These are phyloP conservation scores for Novumbra hubbsi DNA, from an alignment of 2,797 vertebrate genomes.

Conservation along the genomic window DNA sequence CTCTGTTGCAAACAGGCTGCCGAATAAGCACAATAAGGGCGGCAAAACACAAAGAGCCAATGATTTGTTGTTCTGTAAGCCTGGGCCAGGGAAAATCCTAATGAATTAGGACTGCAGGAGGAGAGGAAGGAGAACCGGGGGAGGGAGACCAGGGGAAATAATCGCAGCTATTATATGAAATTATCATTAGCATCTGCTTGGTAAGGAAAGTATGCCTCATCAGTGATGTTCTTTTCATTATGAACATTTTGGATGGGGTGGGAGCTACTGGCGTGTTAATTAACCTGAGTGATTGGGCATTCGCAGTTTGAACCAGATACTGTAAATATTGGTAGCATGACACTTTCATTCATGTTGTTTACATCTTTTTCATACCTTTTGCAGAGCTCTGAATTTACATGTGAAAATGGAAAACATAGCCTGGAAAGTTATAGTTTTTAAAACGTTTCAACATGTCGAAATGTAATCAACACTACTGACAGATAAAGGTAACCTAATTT, in stretches of 20 bases:
- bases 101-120: conserved; percentile 59
- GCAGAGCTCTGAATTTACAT: no score
- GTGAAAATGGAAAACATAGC: no score
- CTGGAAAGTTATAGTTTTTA: no score
- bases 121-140: conserved; percentile 28
- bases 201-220: conserved; percentile 65
- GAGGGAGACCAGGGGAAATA: conserved; percentile 51
- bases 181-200: conserved; percentile 75
- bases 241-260: conserved; percentile 51
- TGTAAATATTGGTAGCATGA: neutral
- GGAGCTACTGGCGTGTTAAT: neutral
- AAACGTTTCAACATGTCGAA: no score
- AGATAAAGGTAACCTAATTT: no score
- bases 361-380: no score
- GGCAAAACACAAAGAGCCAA: conserved; percentile 49
- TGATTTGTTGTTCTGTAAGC: conserved; percentile 71
- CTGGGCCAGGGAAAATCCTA: conserved; percentile 63
- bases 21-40: conserved; percentile 68
- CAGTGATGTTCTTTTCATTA: conserved; percentile 64
- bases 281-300: neutral
- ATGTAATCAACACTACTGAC: no score
- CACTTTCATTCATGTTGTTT: neutral
- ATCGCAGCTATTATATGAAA: conserved; percentile 67
- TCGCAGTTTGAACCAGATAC: neutral
- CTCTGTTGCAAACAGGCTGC: conserved; percentile 62